A percentile compares a stretch with the other conserved stretches of the same genome.
phyloP scores from a whole-genome alignment of 2,113 vertebrate species.

The Actenoides hombroni region DNA sequence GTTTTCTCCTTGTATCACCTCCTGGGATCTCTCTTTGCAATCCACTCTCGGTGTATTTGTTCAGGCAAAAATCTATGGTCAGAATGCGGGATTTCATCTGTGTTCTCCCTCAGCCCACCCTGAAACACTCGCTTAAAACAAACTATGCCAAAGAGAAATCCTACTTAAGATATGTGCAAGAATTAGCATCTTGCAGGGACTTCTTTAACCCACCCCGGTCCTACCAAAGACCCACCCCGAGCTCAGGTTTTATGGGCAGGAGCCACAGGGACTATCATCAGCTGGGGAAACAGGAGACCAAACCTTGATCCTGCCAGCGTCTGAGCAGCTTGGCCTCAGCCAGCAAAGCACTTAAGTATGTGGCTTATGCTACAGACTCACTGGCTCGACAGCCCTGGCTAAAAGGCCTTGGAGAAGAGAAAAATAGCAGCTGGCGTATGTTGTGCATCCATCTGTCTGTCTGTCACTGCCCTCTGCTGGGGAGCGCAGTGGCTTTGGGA shows the following conservation, averaged over 20 bases:
- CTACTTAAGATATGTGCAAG: neutral
- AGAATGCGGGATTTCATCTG: neutral
- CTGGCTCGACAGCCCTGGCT: neutral
- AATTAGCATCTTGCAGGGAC: neutral
- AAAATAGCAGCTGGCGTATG: accelerated
- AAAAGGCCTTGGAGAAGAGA: accelerated
- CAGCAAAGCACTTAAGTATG: neutral
- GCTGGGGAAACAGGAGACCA: neutral
- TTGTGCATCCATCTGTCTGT: accelerated
- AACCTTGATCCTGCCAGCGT: neutral
- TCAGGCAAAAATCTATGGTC: neutral
- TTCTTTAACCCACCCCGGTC: neutral
- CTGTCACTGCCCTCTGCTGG: conserved; percentile 50
- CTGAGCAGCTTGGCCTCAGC: neutral
- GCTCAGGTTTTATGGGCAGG: neutral
- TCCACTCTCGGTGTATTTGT: neutral
- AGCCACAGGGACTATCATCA: neutral
- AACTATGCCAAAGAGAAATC: neutral
- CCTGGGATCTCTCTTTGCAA: neutral
- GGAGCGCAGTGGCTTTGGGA: neutral
- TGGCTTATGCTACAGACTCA: neutral
- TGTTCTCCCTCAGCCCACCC: no score
- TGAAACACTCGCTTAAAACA: neutral
- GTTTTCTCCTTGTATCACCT: neutral
- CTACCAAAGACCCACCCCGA: neutral